These are phyloP conservation scores for Clytia hemisphaerica DNA, from an alignment of 30 jellyfish, hydroid and myxozoan species.

Conservation along the genomic window DNA sequence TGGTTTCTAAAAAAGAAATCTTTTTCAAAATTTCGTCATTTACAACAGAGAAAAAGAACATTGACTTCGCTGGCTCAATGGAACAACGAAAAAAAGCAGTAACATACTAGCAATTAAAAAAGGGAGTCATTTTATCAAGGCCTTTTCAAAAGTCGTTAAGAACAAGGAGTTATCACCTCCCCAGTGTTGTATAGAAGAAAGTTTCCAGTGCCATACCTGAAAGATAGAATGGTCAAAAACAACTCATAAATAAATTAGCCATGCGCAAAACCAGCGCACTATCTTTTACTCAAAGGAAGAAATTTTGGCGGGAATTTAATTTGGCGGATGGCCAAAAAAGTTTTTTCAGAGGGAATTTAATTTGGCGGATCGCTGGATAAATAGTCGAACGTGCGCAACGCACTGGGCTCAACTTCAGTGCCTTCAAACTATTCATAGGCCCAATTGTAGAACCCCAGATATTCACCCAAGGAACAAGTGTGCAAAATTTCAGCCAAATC, in stretches of 20 bases:
- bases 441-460: too few relatives aligned
- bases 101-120: background rate
- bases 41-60: too few relatives aligned
- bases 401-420: too few relatives aligned
- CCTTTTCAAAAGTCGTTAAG: too few relatives aligned
- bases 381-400: too few relatives aligned
- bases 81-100: background rate
- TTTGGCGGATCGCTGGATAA: too few relatives aligned
- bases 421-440: too few relatives aligned
- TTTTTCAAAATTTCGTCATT: too few relatives aligned
- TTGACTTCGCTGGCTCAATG: too few relatives aligned
- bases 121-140: background rate
- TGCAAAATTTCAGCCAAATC: too few relatives aligned
- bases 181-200: slow-evolving; percentile 80
- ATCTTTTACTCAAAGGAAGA: background rate
- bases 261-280: background rate
- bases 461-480: too few relatives aligned
- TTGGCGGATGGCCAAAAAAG: background rate
- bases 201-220: slow-evolving; percentile 78
- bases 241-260: background rate
- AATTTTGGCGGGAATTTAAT: background rate
- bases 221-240: background rate
- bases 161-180: too few relatives aligned
- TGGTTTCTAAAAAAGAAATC: background rate
- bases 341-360: background rate